Evolutionary conservation across 2,888 invertebrate species (phyloP), one percentile per base, ranked within the genome.

Genomic region (Seira sanloemensis): DNA sequence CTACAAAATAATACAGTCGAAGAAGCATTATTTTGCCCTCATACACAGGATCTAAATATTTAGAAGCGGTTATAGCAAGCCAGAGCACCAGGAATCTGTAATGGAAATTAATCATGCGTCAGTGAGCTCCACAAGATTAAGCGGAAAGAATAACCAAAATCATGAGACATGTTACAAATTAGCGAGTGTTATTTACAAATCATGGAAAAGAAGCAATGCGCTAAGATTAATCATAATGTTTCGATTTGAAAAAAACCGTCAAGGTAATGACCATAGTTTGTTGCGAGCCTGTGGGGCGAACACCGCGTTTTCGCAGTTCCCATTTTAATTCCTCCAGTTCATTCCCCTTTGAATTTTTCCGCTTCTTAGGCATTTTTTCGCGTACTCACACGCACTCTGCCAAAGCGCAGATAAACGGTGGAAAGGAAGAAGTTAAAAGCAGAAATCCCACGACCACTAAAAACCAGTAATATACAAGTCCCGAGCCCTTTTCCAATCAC

Each of bases 251-350:
- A 18, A 23, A 73, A 2, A 9, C 2, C 37, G 21, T 26, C 18
- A 69, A 78, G 58, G 21, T 27, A 78, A 73, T 86, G 86, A 89
- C 89, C 89, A 89, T 89, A 37, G 87, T 78, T 83, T 88, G 87
- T 27, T 86, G 77, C 58, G 83, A 86, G 79, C 89, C 89, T 1
- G 88, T 88, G 7, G 89, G 89, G 67, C 88, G 88, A 76, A 89
- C 82, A 37, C 89, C 89, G 9, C 89, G 80, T 67, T 89, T 89
- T 58, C 89, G 65, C 27, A 88, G 80, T 25, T 88, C 88, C 89
- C 89, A 89, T 85, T 89, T 88, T 46, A 89, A 72, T 26, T 87
- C 88, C 71, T 89, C 88, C 76, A 88, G 77, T 54, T 87, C 87
- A 50, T 86, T 85, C 37, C 82, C 79, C 50, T 86, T 87, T 25